Base-by-base conservation (phyloP, 2,113 vertebrate species). In the Myotis yumanensis region DNA sequence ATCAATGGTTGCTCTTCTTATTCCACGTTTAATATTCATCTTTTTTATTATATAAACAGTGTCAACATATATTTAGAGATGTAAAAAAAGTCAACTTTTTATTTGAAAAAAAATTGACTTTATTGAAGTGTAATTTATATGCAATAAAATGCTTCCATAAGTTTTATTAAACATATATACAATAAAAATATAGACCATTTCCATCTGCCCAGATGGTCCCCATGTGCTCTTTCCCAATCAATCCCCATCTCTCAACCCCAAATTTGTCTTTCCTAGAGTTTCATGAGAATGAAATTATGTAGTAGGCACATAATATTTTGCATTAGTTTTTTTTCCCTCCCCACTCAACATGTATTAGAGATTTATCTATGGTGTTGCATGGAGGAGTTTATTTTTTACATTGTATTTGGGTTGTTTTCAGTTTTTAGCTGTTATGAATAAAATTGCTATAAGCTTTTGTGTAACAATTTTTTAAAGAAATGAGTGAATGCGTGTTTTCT, bases 61-160 rank as follows among this genome's bases (percentile, higher is more conserved):
- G 69, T 86, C 28, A 66, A 37, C 92, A 79, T 79, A 4, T 77
- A 59, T 82, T 76, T 16, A 81, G 35, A 40, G 66, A 73, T 35
- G 37, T 72, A 46, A 93, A 72, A 54, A 80, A 77, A 52, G 23
- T 87, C 92, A 94, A 30, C 76, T 71, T 83, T 76, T 90, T 46
- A 86, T 17, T 54, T 18, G 5, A 62, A 69, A 85, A 85, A 46
- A 85, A 75, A 40, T 68, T 30, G 75, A 40, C 8, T 73, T 35
- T 76, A 51, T 40, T 76, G 7, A 64, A 51, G 20, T 64, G 20
- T 64, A 86, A 57, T 28, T 89, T 84, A 17, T 16, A 52, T 62
- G 59, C 59, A 62, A 62, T 28, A 62, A 62, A 62, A 12, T 12
- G 59, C 59, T 62, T 62, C 10, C n/a, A 57, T 95, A n/a, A 68